Base-by-base conservation (phyloP, 2,888 invertebrate genomes). In the Minunthozetes semirufus region DNA sequence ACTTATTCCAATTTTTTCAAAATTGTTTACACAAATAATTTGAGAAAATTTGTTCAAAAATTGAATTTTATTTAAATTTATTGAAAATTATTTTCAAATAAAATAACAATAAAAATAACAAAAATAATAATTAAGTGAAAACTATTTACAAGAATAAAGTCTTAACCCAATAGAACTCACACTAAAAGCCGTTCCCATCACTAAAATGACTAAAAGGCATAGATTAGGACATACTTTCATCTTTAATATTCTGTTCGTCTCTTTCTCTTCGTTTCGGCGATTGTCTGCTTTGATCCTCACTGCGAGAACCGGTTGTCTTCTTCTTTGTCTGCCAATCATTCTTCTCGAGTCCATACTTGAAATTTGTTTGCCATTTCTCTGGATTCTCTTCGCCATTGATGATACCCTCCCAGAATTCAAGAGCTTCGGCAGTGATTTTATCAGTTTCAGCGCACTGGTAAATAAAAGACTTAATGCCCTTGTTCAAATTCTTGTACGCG, bases 401-500 rank as follows among this genome's bases (percentile, higher is more conserved):
- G 17, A 61, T 29, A 1, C 4, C 8, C 3, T 61, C 61, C 61
- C 61, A 61, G 27, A 61, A 61, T 13, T 2, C n/a, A 0, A 33
- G 15, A 3, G 17, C 61, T 9, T 61, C 33, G 61, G 61, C 4
- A 29, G 25, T 61, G n/a, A 27, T 33, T 11, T 61, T 61, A 4
- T 61, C 27, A 1, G 61, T 33, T 29, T 61, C 61, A 13, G 61
- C 61, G n/a, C 61, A 61, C 9, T 61, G 22, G 9, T 61, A 11
- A 9, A 61, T 61, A n/a, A 61, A 61, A 33, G 29, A 17, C 17
- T 61, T 61, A 25, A 61, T 61, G 29, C 61, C 61, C 22, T 61
- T 61, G 15, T 61, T 61, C 29, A 61, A 17, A 33, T 61, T 22
- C 9, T 61, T 74, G 38, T 63, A 74, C 9, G 29, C 46, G 27